Base-by-base conservation (phyloP, 2,888 invertebrate genomes). In the Dasypolia templi region DNA sequence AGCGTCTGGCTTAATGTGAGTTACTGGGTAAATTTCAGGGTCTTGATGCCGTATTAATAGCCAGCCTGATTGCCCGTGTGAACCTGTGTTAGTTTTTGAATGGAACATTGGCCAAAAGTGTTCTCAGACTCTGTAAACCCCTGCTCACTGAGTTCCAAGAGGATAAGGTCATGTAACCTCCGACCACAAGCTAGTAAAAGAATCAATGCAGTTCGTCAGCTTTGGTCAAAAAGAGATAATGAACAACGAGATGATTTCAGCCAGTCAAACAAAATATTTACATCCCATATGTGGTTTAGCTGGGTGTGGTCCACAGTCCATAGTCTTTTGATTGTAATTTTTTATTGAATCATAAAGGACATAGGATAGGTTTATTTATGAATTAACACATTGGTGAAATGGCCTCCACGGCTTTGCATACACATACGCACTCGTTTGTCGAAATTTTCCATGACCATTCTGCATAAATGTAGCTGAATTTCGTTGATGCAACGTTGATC, bases 121-220 rank as follows among this genome's bases (percentile, higher is more conserved):
- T 66, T 55, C 9, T 66, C 55, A 66, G 66, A 14, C 14, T 32
- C 29, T 9, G 22, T 19, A 29, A 66, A 66, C 14, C 42, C 29
- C 14, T 66, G 55, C 19, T 55, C 42, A 66, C 29, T 55, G 7
- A 66, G 55, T n/a, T 87, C 81, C 26, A 67, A 59, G 7, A 73
- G 56, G 22, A 62, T 67, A 7, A 72, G 55, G 4, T 67, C 55
- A 35, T 73, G 73, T 32, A 67, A 19, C 3, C 46, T 59, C 4
- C 66, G 42, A 19, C 72, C 77, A 22, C 77, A 81, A 22, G 76
- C 72, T 14, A 81, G 22, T 17, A 83, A 49, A 5, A 83, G 22
- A 19, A 81, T 63, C 42, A 81, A 42, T 42, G 79, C 72, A 53
- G 77, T 77, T 19, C 68, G 42, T 35, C 72, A 72, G 12, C 73